phyloP scores from a whole-genome alignment of 2,888 invertebrate genomes.

The Polymixis lichenea region DNA sequence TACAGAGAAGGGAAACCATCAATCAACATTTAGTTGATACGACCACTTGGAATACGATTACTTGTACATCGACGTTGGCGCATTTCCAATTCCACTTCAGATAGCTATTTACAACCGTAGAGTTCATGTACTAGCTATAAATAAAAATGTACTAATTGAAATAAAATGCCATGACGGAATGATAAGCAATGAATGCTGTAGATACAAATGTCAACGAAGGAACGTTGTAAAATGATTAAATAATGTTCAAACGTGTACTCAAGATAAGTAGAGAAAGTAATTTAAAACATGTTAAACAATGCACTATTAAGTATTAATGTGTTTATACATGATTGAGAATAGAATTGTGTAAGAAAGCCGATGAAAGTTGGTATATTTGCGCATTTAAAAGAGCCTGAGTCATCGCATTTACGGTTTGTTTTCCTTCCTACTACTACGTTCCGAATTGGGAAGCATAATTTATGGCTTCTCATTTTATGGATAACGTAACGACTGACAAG shows the following conservation, averaged over 20 bases:
- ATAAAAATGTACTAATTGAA: slow-evolving; percentile 55
- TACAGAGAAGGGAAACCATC: slow-evolving; percentile 83
- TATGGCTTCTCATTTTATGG: slow-evolving; percentile 61
- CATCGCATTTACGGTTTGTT: slow-evolving; percentile 67
- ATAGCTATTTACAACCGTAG: slow-evolving; percentile 65
- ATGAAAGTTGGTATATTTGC: slow-evolving; percentile 42
- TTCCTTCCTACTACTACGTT: slow-evolving; percentile 61
- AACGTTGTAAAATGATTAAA: slow-evolving; percentile 16
- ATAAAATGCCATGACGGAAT: slow-evolving; percentile 36
- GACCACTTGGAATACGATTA: slow-evolving; percentile 86
- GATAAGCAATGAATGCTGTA: slow-evolving; percentile 23
- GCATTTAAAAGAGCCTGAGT: slow-evolving; percentile 54
- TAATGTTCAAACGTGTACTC: slow-evolving; percentile 26
- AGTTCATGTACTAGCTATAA: slow-evolving; percentile 64
- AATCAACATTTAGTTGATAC: slow-evolving; percentile 86
- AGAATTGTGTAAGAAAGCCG: slow-evolving; percentile 33
- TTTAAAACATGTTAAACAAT: slow-evolving; percentile 55
- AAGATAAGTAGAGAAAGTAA: slow-evolving; percentile 37
- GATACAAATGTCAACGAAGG: slow-evolving; percentile 22
- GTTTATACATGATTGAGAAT: slow-evolving; percentile 19
- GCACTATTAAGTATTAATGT: slow-evolving; percentile 38
- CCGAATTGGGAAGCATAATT: slow-evolving; percentile 64
- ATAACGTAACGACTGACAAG: slow-evolving; percentile 54
- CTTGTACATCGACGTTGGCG: slow-evolving; percentile 83
- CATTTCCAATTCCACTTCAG: slow-evolving; percentile 81